Base-by-base conservation (phyloP, 1,140 invertebrate genomes). In the Lasioglossum albipes region DNA sequence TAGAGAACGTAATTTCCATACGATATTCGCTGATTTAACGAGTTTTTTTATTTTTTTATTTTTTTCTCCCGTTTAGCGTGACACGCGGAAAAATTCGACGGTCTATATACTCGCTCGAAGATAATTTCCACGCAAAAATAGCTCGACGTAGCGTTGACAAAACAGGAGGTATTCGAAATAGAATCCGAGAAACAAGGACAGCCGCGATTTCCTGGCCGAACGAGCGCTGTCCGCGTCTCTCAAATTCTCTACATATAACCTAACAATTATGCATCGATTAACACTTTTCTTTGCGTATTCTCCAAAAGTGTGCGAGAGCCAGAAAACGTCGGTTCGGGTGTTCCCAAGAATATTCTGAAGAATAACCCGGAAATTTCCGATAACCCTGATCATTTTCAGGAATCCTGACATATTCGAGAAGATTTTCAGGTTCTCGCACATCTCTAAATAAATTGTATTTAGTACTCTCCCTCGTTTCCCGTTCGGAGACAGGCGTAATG, bases 101-200 rank as follows among this genome's bases (percentile, higher is more conserved):
- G 72, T 75, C 79, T 64, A 64, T 82, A 79, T 69, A 73, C 72
- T 73, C 45, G 68, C 64, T 73, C 27, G 3, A 57, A 67, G 75
- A 69, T 52, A 70, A 62, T 81, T 71, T 71, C 57, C 73, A 80
- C 79, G 79, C 65, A 67, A 75, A 80, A 80, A 31, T 54, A 54
- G 68, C 75, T 52, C 41, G 73, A 31, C 41, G 22, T 61, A 61
- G 70, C 45, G 22, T 77, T 42, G 49, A 81, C 67, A 77, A 81
- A 75, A 77, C 20, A 66, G 75, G 66, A 70, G 66, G 59, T 81
- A 81, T 77, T 81, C 66, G 27, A 81, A 77, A 81, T 27, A 75
- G 45, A n/a, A 66, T 69, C 78, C 49, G 75, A 77, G 80, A 81
- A 78, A 78, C 52, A 66, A 71, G 52, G 16, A 66, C 66, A 70